Percentiles rank a stretch among this genome's conserved stretches.
Conservation (phyloP, 2,888 invertebrate species). For the Augochlorella aurata region DNA sequence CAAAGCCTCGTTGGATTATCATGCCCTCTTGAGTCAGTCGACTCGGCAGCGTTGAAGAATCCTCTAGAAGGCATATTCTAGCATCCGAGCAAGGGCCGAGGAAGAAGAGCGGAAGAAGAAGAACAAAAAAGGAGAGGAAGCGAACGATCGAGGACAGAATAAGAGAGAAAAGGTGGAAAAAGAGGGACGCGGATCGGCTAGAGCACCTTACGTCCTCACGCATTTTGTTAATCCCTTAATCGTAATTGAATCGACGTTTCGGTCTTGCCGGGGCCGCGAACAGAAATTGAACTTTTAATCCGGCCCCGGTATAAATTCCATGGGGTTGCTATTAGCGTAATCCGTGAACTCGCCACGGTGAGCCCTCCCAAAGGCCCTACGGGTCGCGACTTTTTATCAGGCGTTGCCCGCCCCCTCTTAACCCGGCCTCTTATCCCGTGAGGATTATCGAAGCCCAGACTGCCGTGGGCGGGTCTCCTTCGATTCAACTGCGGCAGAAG, state of each 20-base stretch:
- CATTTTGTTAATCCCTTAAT: conserved; percentile 53
- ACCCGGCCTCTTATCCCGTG: conserved; percentile 50
- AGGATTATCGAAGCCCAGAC: conserved; percentile 54
- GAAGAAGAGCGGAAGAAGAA: not conserved
- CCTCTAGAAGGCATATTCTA: conserved; percentile 36
- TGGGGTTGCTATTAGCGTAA: conserved; percentile 65
- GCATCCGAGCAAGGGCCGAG: conserved; percentile 9
- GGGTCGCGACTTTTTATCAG: conserved; percentile 63
- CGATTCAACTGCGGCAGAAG: conserved; percentile 39
- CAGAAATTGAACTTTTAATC: conserved; percentile 65
- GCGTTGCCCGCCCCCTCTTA: conserved; percentile 47
- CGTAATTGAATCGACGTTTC: conserved; percentile 62
- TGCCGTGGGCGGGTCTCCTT: conserved; percentile 23
- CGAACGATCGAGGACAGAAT: not conserved
- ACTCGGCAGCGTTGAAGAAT: conserved; percentile 49
- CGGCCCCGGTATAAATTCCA: conserved; percentile 53
- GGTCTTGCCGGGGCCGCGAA: conserved; percentile 26
- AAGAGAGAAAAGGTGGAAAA: not conserved
- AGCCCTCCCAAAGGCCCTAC: conserved; percentile 18
- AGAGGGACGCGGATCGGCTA: not conserved
- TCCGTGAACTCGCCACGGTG: conserved; percentile 55
- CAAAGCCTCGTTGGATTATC: conserved; percentile 54
- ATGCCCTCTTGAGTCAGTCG: conserved; percentile 52
- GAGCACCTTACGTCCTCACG: not conserved
- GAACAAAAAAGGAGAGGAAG: not conserved